Base-by-base conservation (phyloP, 2,113 vertebrate genomes). In the Leucopsar rothschildi region DNA sequence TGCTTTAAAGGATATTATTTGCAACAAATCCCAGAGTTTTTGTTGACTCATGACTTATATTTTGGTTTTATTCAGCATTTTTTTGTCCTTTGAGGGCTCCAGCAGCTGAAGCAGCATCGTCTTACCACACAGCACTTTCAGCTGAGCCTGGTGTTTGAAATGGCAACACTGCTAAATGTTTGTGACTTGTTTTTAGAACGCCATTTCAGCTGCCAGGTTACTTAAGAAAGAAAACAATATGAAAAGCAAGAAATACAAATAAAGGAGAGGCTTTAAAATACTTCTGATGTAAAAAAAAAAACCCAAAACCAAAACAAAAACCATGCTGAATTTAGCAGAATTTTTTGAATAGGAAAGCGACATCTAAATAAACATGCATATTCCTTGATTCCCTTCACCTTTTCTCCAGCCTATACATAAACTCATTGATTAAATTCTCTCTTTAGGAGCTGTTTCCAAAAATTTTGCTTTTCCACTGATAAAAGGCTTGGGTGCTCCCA, bases 51-150 rank as follows among this genome's bases (percentile, higher is more conserved):
- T 93, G 72, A 86, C 81, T 96, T 94, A 77, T 22, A 63, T 93
- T 95, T 89, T 95, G 85, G 90, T 76, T 97, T 93, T 90, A 86
- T 94, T 97, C 95, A 95, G 96, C 95, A 71, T 59, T 96, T 96
- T 97, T 93, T 94, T 95, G 66, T 81, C 86, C 91, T 97, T 96
- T 86, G 71, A 90, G 68, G 85, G 81, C 60, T 96, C 68, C 57
- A 86, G 25, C 81, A 95, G 96, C 96, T 96, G 95, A 96, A 96
- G 76, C 94, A 96, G 95, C 97, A 93, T 56, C 33, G 2, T 82
- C 81, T 89, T 89, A 86, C 93, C 88, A 50, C 88, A 81, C 0
- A 0, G 88, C 83, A 87, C 55, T 96, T 96, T 96, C 80, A 93
- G 96, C 96, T 87, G 75, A 95, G 92, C 73, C 81, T 39, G 57